Evolutionary conservation across 2,888 invertebrate species (phyloP), one percentile per base, ranked within the genome.

Genomic region (Conchocele bisecta): DNA sequence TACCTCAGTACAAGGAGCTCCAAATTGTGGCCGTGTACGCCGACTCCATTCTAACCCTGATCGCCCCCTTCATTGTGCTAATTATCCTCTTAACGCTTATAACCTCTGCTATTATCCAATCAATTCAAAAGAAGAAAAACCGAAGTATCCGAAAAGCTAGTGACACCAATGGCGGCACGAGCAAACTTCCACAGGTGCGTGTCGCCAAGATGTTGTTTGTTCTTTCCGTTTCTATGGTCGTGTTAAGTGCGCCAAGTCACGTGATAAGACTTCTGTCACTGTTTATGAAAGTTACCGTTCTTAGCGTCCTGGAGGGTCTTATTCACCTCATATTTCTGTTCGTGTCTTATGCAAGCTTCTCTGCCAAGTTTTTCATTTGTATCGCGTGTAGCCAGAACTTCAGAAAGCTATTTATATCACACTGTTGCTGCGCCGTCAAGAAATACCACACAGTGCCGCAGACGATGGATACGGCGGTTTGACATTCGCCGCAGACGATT

Each of bases 181-280:
- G 58, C 7, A 71, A 59, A 26, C 58, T 79, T 22, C 81, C 81
- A 24, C 83, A 81, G 37, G 79, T 83, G n/a, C 71, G 82, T 4
- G 81, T 84, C 1, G 82, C 83, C 3, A 82, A 78, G 48, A 78
- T 82, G 81, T 48, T 83, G 39, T 81, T 74, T 28, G 68, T 77
- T 7, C 41, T 83, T 15, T 82, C 83, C 2, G 44, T 72, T 0
- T 75, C 79, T 3, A 76, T 78, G 24, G 69, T 82, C 1, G 41
- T 82, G 0, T 53, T 82, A 9, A 83, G 76, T 33, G 59, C 75
- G 3, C 80, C 82, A n/a, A 81, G 83, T 50, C 84, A 86, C 65
- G 66, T 73, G 22, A 59, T 80, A 13, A 63, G 81, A 24, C 41
- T 85, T 1, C 59, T 66, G 22, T 71, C 70, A 7, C 50, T 74